These are phyloP conservation scores for Ceyx margarethae DNA, from an alignment of 2,113 vertebrate genomes.

Conservation along the genomic window DNA sequence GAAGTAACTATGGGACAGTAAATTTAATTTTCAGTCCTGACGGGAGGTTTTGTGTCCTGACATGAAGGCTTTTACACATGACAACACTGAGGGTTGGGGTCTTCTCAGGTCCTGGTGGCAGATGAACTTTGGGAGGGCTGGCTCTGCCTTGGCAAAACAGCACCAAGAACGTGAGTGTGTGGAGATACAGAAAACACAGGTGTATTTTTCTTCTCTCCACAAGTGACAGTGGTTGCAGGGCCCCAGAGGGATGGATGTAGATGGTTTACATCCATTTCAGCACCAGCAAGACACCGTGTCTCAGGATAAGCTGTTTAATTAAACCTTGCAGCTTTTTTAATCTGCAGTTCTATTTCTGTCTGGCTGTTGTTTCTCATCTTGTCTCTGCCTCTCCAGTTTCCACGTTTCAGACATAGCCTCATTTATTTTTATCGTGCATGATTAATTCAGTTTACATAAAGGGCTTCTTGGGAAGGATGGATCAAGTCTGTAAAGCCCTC, in stretches of 20 bases:
- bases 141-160: neutral
- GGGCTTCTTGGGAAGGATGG: slow-evolving; percentile 26
- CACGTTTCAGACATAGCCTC: slow-evolving; percentile 45
- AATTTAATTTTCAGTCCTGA: neutral
- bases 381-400: slow-evolving; percentile 17
- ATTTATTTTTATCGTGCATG: slow-evolving; percentile 52
- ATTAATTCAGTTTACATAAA: slow-evolving; percentile 59
- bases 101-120: neutral
- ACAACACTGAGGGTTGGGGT: neutral
- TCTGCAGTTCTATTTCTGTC: slow-evolving; percentile 18
- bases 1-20: neutral
- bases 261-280: slow-evolving; percentile 16
- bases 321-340: slow-evolving; percentile 33
- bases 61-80: neutral
- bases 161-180: neutral
- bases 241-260: neutral
- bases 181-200: too few species aligned
- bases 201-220: neutral
- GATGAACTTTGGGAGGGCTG: neutral
- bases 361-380: slow-evolving; percentile 38
- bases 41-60: neutral
- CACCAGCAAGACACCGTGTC: neutral
- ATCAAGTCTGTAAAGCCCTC: slow-evolving; percentile 22
- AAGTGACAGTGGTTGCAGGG: neutral
- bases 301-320: slow-evolving; percentile 42